Conservation (phyloP, 2,888 invertebrate species). For the Mimachlamys varia region DNA sequence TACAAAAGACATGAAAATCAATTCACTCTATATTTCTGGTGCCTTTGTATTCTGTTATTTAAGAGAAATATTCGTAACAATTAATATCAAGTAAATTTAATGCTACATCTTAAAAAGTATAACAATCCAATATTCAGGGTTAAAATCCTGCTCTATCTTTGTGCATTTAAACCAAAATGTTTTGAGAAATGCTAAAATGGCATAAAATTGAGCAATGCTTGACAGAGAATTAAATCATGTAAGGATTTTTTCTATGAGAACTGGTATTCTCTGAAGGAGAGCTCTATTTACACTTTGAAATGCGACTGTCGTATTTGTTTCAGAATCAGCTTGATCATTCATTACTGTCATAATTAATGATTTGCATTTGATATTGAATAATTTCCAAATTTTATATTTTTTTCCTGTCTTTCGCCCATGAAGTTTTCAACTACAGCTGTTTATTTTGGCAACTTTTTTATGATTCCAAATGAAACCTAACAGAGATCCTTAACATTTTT, state of each 20-base stretch:
- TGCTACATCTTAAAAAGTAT: no score
- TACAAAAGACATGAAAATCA: no score
- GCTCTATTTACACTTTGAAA: background rate
- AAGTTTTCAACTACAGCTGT: background rate
- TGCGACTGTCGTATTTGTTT: background rate
- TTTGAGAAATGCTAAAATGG: no score
- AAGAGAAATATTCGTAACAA: no score
- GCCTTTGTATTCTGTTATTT: no score
- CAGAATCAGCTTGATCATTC: background rate
- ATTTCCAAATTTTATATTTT: background rate
- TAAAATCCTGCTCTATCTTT: no score
- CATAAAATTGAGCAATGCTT: no score
- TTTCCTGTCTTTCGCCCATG: background rate
- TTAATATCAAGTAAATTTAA: no score
- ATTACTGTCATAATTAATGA: background rate
- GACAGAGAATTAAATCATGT: no score
- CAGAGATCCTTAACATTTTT: background rate
- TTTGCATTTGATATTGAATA: slow-evolving; percentile 3
- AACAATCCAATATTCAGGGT: no score
- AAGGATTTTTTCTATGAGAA: background rate
- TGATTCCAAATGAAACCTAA: background rate
- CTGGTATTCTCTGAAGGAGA: background rate
- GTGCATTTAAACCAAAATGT: no score
- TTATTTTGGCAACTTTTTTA: background rate
- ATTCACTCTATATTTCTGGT: no score